Conservation (phyloP, 2,797 vertebrate genomes). For the Arrhamphus sclerolepis region DNA sequence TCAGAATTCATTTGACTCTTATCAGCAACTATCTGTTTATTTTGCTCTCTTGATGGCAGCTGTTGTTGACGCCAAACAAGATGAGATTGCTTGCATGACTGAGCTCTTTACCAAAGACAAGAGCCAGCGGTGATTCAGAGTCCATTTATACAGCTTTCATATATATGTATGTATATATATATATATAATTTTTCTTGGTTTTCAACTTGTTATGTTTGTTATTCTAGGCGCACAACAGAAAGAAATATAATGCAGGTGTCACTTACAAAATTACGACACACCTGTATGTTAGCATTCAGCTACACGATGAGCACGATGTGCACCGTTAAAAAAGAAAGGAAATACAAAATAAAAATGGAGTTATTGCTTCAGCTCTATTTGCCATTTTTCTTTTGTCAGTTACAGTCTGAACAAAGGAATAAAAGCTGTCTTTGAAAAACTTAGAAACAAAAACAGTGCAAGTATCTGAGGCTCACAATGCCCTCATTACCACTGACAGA, state of each 20-base stretch:
- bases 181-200: not conserved
- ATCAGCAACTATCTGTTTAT: slow-evolving; percentile 59
- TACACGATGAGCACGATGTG: slow-evolving; percentile 9
- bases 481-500: slow-evolving; percentile 38
- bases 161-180: too few species aligned
- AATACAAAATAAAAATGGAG: not conserved
- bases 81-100: slow-evolving; percentile 56
- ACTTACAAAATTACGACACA: not conserved
- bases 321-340: slow-evolving; percentile 33
- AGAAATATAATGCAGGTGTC: not conserved
- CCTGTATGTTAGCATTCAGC: too few species aligned
- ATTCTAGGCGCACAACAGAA: slow-evolving; percentile 10
- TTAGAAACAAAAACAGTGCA: not conserved
- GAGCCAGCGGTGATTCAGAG: slow-evolving; percentile 54
- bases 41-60: slow-evolving; percentile 40
- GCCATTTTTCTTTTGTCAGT: not conserved
- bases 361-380: slow-evolving; percentile 10
- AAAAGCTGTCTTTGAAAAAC: not conserved
- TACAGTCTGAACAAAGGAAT: slow-evolving; percentile 3
- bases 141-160: slow-evolving; percentile 1
- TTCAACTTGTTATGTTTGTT: slow-evolving; percentile 1
- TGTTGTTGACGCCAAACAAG: slow-evolving; percentile 56
- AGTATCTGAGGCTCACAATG: slow-evolving; percentile 2
- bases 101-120: slow-evolving; percentile 56
- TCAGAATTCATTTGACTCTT: slow-evolving; percentile 26